Conservation (phyloP, 1,140 invertebrate genomes). For the Pectinophora gossypiella region DNA sequence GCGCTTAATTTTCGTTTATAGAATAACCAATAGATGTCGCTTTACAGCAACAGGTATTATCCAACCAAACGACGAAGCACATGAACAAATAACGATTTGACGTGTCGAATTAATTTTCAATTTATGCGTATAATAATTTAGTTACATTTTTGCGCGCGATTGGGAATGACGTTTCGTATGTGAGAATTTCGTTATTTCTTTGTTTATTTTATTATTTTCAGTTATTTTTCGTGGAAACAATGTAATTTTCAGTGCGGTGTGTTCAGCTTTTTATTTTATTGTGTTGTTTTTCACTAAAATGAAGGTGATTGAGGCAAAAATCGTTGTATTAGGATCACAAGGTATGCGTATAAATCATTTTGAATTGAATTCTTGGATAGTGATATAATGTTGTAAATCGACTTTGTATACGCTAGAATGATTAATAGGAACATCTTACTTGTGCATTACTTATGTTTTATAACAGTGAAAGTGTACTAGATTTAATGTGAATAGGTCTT, state of each 20-base stretch:
- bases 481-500: no score
- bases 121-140: background rate
- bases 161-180: background rate
- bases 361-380: background rate
- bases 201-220: background rate
- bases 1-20: no score
- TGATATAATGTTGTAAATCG: background rate
- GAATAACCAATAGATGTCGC: background rate
- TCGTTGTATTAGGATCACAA: constrained; percentile 88
- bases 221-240: background rate
- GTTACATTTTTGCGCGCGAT: background rate
- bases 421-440: background rate
- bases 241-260: background rate
- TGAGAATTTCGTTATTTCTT: background rate
- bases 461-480: background rate
- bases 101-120: background rate
- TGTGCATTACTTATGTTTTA: background rate
- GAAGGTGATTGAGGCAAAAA: constrained; percentile 87
- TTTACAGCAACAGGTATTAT: background rate
- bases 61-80: background rate
- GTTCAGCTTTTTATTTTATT: background rate
- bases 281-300: constrained; percentile 49
- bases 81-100: background rate
- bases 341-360: constrained; percentile 70
- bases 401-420: background rate